These are phyloP conservation scores for Gymnothorax reevesii DNA, from an alignment of 2,797 vertebrate genomes.

Conservation along the genomic window DNA sequence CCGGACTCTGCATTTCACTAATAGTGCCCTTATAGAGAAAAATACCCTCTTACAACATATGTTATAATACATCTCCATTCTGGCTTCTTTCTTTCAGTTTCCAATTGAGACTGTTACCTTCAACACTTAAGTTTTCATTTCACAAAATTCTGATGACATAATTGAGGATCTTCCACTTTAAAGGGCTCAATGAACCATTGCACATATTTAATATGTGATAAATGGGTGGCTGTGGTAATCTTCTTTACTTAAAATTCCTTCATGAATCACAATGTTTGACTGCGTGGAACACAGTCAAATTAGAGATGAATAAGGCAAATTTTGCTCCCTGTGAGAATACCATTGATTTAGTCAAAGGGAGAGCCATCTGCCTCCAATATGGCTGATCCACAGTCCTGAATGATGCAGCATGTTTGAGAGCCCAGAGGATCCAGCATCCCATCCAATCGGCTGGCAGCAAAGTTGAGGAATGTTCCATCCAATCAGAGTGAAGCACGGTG, in stretches of 20 bases:
- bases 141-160: too few relatives aligned
- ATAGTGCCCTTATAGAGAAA: too few relatives aligned
- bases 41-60: too few relatives aligned
- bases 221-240: too few relatives aligned
- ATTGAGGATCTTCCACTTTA: too few relatives aligned
- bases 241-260: background rate
- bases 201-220: too few relatives aligned
- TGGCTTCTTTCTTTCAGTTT: too few relatives aligned
- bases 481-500: slow-evolving; percentile 36
- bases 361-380: background rate
- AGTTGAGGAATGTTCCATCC: background rate
- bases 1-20: too few relatives aligned
- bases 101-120: too few relatives aligned
- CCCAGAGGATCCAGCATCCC: slow-evolving; percentile 41
- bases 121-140: too few relatives aligned
- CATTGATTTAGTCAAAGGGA: background rate
- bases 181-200: too few relatives aligned
- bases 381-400: background rate
- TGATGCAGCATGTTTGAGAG: slow-evolving; percentile 17
- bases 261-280: background rate
- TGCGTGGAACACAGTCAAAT: background rate
- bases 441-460: slow-evolving; percentile 19
- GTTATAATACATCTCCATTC: too few relatives aligned
- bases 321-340: background rate
- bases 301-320: background rate